Evolutionary conservation across 2,113 vertebrate genomes (phyloP).

Genomic region (Mormyrus lacerda): DNA sequence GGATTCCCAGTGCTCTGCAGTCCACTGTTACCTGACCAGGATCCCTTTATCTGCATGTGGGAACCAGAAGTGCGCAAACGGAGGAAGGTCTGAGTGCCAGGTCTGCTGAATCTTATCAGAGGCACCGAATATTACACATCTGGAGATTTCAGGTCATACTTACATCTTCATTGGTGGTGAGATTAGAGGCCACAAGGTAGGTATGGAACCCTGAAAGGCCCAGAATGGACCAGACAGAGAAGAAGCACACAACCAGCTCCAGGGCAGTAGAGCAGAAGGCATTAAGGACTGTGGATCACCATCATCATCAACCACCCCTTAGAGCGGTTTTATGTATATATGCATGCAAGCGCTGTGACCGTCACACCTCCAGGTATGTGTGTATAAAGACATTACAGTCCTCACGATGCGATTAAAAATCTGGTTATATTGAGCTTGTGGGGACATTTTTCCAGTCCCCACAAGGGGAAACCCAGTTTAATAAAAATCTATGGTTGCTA

Average conservation of each 20-base stretch:
- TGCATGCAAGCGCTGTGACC: not conserved
- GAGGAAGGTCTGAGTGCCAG: not conserved
- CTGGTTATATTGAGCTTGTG: not conserved
- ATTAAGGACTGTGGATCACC: conserved; percentile 67
- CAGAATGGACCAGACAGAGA: conserved; percentile 95
- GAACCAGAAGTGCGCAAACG: not conserved
- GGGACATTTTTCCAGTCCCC: not conserved
- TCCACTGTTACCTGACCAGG: conserved; percentile 85
- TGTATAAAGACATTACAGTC: not conserved
- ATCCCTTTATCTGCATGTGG: conserved; percentile 80
- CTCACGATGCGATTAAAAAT: not conserved
- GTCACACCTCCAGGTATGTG: not conserved
- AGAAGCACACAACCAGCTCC: conserved; percentile 91
- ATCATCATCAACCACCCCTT: not conserved
- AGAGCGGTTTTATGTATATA: not conserved
- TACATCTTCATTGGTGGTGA: conserved; percentile 93
- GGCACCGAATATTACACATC: not conserved
- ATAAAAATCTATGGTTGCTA: too few relatives aligned
- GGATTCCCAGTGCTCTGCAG: conserved; percentile 77
- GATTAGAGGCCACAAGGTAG: conserved; percentile 88
- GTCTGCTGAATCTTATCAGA: not conserved
- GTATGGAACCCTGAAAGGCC: conserved; percentile 98
- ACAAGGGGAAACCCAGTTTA: not conserved
- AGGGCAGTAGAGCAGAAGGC: conserved; percentile 63
- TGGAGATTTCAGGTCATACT: conserved; percentile 49